Base-by-base conservation (phyloP, 2,888 invertebrate genomes). In the Dendrolimus houi region DNA sequence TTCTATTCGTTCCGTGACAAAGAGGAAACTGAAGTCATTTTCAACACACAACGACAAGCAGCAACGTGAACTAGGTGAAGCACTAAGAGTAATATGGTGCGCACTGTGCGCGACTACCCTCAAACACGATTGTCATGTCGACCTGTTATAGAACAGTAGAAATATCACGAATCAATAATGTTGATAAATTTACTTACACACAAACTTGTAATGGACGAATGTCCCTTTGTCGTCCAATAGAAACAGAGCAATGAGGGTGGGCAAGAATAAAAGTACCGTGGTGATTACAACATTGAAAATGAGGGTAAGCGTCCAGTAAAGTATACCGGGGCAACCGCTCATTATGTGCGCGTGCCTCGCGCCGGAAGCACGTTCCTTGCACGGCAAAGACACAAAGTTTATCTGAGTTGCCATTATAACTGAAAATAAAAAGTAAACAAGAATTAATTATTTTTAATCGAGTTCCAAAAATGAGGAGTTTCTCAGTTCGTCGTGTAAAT, bases 341-440 rank as follows among this genome's bases (percentile, higher is more conserved):
- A 95, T 93, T 40, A 92, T 77, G 81, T 95, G 95, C 52, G 95
- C 74, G 66, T 93, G 93, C 41, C 95, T 93, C 52, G 95, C 89
- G 56, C 93, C 93, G 1, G 91, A 87, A 8, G 77, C 72, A 9
- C 92, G 88, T 79, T 96, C 96, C 57, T 83, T 83, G 64, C 93
- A 91, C 6, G 95, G 93, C 58, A 95, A 92, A 0, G 92, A 77
- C 1, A 93, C 84, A 61, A 92, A 92, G 65, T 92, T 85, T 0
- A 90, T 82, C 14, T 83, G 68, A n/a, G 92, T 77, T 40, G 91
- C 72, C 9, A 91, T 69, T 12, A 87, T 65, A 9, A 81, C 85
- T 83, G 73, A 29, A 29, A 29, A 29, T 29, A 29, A 29, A 29
- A 29, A 6, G 29, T 6, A 29, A 29, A 29, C 29, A 29, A 29